Conservation (phyloP, 2,888 invertebrate genomes). For the Atethmia centrago region DNA sequence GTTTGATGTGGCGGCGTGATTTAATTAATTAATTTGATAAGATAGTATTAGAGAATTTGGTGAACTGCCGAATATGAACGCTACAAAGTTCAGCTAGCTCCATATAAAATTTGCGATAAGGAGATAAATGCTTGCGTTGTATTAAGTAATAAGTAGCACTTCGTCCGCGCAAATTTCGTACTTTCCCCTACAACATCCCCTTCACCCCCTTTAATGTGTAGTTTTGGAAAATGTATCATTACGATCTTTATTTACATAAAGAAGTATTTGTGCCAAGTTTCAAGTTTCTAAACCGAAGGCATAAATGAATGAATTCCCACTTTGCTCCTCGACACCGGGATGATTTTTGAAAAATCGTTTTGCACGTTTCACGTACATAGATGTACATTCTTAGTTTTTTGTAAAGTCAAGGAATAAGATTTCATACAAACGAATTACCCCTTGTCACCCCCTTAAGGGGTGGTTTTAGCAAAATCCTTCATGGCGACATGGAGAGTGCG, state of each 20-base stretch:
- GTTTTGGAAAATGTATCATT: not conserved
- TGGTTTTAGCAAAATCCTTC: not conserved
- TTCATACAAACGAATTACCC: not conserved
- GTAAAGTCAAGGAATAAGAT: no score
- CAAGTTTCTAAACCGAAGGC: not conserved
- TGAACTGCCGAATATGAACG: slow-evolving; percentile 20
- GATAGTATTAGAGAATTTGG: slow-evolving; percentile 25
- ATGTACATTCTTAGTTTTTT: no score
- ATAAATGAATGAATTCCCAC: no score
- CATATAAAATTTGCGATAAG: slow-evolving; percentile 21
- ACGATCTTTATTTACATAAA: not conserved
- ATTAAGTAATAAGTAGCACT: not conserved
- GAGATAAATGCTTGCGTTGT: slow-evolving; percentile 2
- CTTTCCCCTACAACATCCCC: not conserved
- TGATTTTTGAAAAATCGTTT: no score
- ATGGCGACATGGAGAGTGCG: no score
- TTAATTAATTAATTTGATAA: slow-evolving; percentile 44
- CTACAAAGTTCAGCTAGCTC: slow-evolving; percentile 25
- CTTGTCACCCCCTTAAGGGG: not conserved
- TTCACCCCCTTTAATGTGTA: not conserved
- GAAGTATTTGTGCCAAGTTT: not conserved
- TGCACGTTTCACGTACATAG: no score
- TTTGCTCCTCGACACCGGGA: no score
- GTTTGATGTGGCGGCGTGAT: slow-evolving; percentile 32
- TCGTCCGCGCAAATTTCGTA: not conserved